phyloP scores from a whole-genome alignment of 2,113 vertebrate genomes.

The Murina feae region DNA sequence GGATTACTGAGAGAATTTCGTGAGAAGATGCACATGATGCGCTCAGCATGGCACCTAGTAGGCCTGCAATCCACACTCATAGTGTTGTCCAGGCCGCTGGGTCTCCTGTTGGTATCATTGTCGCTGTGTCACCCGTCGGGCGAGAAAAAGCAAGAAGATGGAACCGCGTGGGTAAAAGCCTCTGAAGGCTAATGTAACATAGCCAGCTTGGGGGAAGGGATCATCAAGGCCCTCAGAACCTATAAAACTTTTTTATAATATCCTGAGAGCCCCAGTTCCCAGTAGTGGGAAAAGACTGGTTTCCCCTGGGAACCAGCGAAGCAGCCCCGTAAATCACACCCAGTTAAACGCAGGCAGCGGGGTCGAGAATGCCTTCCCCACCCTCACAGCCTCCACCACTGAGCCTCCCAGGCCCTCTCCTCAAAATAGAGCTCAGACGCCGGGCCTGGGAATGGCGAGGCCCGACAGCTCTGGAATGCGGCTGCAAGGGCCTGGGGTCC shows the following conservation, averaged over 20 bases:
- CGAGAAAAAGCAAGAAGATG: not conserved
- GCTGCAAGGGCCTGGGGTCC: not conserved
- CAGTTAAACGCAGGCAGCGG: not conserved
- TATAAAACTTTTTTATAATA: not conserved
- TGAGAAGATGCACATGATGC: accelerated
- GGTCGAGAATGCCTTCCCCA: not conserved
- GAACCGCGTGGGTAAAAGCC: not conserved
- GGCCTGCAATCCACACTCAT: accelerated
- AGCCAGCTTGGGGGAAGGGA: not conserved
- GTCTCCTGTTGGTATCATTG: not conserved
- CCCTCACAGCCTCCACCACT: not conserved
- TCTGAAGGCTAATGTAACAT: accelerated
- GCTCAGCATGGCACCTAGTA: accelerated
- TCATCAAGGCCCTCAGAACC: not conserved
- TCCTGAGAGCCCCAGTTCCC: not conserved
- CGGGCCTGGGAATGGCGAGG: conserved; percentile 39
- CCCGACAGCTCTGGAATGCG: conserved; percentile 25
- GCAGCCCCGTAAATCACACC: conserved; percentile 40
- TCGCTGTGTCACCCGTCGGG: too few relatives aligned
- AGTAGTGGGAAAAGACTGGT: not conserved
- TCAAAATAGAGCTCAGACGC: not conserved
- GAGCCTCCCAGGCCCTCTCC: not conserved
- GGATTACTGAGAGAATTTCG: not conserved
- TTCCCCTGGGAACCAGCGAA: conserved; percentile 33
- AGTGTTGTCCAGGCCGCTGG: accelerated